Evolutionary conservation across 92 coral and sea anemone species (phyloP).

Genomic region (Diadumene lineata): DNA sequence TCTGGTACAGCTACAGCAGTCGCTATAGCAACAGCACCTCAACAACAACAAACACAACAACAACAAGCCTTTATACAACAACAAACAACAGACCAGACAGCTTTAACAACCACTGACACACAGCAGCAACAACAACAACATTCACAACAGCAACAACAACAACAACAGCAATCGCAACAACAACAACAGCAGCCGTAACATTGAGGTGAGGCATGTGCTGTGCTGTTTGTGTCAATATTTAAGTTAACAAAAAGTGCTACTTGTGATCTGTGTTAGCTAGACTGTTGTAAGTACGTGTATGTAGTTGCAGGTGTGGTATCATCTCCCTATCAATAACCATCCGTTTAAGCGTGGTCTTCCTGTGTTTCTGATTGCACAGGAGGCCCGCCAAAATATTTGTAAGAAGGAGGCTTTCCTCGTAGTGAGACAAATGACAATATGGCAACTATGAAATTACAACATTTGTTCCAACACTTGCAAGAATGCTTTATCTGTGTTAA

Average conservation of each 20-base stretch:
- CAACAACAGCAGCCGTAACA: conserved; percentile 43
- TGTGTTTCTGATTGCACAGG: too few relatives aligned
- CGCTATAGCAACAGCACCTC: conserved; percentile 84
- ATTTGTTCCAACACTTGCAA: too few relatives aligned
- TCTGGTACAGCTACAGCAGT: conserved; percentile 79
- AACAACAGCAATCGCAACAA: conserved; percentile 33
- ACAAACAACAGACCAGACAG: conserved; percentile 72
- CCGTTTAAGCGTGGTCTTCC: too few relatives aligned
- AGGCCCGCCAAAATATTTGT: too few relatives aligned
- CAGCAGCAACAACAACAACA: conserved; percentile 73
- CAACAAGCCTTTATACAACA: conserved; percentile 62
- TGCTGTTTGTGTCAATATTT: not conserved
- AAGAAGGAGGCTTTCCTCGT: too few relatives aligned
- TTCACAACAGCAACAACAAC: conserved; percentile 36
- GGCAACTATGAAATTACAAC: too few relatives aligned
- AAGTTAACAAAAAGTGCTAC: not conserved
- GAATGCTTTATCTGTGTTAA: too few relatives aligned
- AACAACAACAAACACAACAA: conserved; percentile 29
- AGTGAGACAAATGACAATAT: too few relatives aligned
- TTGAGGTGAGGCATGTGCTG: conserved; percentile 20
- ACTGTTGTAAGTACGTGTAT: too few relatives aligned
- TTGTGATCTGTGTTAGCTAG: not conserved
- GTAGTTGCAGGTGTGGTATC: too few relatives aligned
- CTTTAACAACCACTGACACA: conserved; percentile 61
- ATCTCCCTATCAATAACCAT: too few relatives aligned